Evolutionary conservation across 1,140 invertebrate genomes (phyloP), one percentile per base, ranked within the genome.

Genomic region (Polyergus mexicanus): DNA sequence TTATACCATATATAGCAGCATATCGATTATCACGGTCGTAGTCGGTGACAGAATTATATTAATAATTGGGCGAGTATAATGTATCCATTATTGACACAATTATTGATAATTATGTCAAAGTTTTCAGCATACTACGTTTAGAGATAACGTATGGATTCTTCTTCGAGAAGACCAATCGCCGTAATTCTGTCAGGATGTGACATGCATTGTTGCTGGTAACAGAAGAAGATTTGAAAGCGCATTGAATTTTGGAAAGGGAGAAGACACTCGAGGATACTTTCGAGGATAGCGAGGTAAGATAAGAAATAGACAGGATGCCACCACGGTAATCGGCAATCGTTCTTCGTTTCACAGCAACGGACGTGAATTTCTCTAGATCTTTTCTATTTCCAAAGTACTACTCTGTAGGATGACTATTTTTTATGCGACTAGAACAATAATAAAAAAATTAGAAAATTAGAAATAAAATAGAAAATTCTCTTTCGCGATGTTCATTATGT

Each of bases 271-370:
- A 77, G 41, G 60, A 77, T 77, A 65, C 44, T 77, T 65, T 77
- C 25, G 19, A 47, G 28, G 47, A n/a, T 77, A 19, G 58, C 28
- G 62, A 77, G 58, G 10, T 63, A 80, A 80, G 44, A 51, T 63
- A 80, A 80, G 44, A 51, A 85, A 80, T 47, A 38, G 62, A n/a
- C 19, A 84, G 35, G 71, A 60, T 2, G 62, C 56, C 56, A n/a
- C 74, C 35, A 11, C 19, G 56, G n/a, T 76, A 74, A 63, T 66
- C 60, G 63, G 65, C 41, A 56, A 87, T 87, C 81, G 25, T 87
- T 78, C 74, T 86, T 86, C 69, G 62, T 88, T 86, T 86, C 22
- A 51, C 75, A 88, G n/a, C n/a, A n/a, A 28, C 38, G 35, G 38
- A 56, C 58, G 66, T 58, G 47, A 74, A 51, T 65, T 81, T 81